Evolutionary conservation across 2,888 invertebrate species (phyloP), one percentile per base, ranked within the genome.

Genomic region (Mimas tiliae): DNA sequence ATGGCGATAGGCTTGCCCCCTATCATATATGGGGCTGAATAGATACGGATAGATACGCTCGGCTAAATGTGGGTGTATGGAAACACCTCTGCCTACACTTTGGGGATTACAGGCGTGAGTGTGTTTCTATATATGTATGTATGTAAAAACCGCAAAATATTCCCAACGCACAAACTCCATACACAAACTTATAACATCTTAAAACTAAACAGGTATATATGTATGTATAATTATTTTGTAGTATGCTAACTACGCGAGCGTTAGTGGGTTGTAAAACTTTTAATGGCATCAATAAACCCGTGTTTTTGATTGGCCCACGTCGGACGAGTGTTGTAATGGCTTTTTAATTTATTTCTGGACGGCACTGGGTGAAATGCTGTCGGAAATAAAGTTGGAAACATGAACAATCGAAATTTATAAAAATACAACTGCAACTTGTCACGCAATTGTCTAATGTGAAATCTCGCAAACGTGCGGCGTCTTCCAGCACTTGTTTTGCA

Each of bases 201-300:
- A 45, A 0, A 14, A 45, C 4, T 45, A 14, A 45, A 42, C 42
- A 11, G 27, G 14, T 52, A 33, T 12, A n/a, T n/a, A n/a, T n/a
- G n/a, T n/a, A 38, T 34, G 9, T 55, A 11, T 45, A 58, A 58
- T 58, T 58, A 58, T 58, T 19, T 42, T 42, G 38, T 42, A 58
- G 58, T 58, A 58, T 58, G 58, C 19, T 42, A 58, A 58, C 42
- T 58, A 58, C 38, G 19, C 38, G 4, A 27, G 19, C 19, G 21
- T 52, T 52, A 52, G 27, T 38, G 42, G n/a, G 19, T 11, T 6
- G 42, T 58, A 42, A 58, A 55, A 58, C 12, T 58, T 45, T 58
- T 58, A 58, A 58, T 19, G 12, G 12, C 38, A 11, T 9, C 12
- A 27, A 58, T 58, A 58, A 58, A 58, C 58, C 6, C 38, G 58